Conservation (phyloP, 2,888 invertebrate genomes). For the Mantis religiosa region DNA sequence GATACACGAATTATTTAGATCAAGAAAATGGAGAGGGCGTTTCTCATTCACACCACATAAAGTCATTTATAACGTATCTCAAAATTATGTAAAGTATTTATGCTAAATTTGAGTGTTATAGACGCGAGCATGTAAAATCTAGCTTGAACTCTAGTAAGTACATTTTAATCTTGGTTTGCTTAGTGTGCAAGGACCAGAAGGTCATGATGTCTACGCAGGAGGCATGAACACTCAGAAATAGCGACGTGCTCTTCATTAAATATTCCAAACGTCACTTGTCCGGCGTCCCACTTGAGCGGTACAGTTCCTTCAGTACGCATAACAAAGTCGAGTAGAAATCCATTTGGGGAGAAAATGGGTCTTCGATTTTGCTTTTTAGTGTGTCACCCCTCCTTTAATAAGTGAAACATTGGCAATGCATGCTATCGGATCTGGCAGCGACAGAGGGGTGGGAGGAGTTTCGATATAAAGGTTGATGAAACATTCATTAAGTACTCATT, state of each 20-base stretch:
- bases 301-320: neutral
- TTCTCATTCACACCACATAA: too few relatives aligned
- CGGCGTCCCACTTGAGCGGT: neutral
- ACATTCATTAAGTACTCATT: conserved; percentile 22
- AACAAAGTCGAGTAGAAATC: conserved; percentile 4
- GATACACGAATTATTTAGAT: too few relatives aligned
- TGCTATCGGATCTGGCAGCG: neutral
- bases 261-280: neutral
- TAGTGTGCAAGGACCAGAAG: too few relatives aligned
- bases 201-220: too few relatives aligned
- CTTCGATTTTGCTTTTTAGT: conserved; percentile 7
- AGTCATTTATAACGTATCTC: too few relatives aligned
- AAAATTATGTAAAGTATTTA: too few relatives aligned
- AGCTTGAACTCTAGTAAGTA: too few relatives aligned
- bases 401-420: neutral
- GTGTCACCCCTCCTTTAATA: neutral
- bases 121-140: too few relatives aligned
- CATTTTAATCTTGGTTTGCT: too few relatives aligned
- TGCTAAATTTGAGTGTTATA: too few relatives aligned
- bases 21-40: too few relatives aligned
- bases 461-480: conserved; percentile 20
- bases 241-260: neutral
- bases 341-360: conserved; percentile 3
- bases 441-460: neutral
- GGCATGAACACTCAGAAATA: neutral